These are phyloP conservation scores for Corydoras maculifer DNA, from an alignment of 2,113 vertebrate species.

Conservation along the genomic window DNA sequence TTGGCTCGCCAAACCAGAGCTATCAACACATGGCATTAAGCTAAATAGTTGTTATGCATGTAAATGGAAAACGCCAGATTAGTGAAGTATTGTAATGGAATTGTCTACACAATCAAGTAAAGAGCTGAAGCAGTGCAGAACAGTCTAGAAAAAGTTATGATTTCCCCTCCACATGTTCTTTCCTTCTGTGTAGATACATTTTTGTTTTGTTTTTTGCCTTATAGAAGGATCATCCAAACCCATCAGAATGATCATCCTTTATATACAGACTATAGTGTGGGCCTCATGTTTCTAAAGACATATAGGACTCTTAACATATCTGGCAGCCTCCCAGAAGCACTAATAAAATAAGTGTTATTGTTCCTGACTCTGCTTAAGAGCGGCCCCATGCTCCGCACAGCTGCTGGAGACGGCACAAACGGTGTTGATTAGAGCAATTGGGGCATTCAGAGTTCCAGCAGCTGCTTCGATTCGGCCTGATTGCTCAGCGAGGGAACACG, in stretches of 20 bases:
- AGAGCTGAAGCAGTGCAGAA: constrained; percentile 52
- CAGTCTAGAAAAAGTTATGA: constrained; percentile 44
- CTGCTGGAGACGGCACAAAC: constrained; percentile 54
- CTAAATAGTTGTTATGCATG: constrained; percentile 57
- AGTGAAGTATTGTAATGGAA: constrained; percentile 55
- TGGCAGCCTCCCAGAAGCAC: constrained; percentile 49
- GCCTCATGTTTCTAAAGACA: constrained; percentile 36
- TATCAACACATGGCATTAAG: constrained; percentile 56
- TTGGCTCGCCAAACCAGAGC: constrained; percentile 48
- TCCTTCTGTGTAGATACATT: not conserved
- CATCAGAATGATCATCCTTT: constrained; percentile 5
- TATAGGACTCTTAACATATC: constrained; percentile 47
- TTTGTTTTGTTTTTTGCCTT: not conserved
- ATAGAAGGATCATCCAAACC: not conserved
- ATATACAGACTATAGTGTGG: constrained; percentile 7
- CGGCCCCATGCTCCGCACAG: constrained; percentile 32
- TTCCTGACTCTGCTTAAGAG: constrained; percentile 56
- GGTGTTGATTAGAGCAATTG: constrained; percentile 68
- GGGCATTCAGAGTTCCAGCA: constrained; percentile 59
- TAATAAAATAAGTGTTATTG: constrained; percentile 65
- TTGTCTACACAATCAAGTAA: constrained; percentile 57
- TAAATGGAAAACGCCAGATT: constrained; percentile 59
- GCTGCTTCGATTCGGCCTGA: constrained; percentile 69
- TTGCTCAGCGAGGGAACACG: constrained; percentile 62
- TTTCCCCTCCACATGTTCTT: constrained; percentile 22